These are phyloP conservation scores for Tortricodes alternella DNA, from an alignment of 2,888 invertebrate genomes.

Conservation along the genomic window DNA sequence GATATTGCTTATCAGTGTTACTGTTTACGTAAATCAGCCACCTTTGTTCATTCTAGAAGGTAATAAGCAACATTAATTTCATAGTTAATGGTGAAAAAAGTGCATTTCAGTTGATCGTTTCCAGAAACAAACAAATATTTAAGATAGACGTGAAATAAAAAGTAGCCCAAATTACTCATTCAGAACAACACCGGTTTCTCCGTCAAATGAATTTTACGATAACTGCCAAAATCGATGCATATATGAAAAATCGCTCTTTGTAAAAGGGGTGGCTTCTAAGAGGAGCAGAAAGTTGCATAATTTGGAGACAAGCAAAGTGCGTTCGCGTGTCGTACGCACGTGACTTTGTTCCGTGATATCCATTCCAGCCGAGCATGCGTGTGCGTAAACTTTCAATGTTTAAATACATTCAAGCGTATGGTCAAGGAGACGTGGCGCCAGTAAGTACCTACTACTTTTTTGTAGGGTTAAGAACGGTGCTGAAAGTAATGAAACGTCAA, in stretches of 20 bases:
- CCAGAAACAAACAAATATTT: no score
- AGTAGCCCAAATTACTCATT: background rate
- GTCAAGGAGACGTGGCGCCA: no score
- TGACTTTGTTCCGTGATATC: conserved; percentile 61
- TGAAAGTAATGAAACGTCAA: no score
- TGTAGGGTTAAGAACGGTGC: no score
- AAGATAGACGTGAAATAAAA: background rate
- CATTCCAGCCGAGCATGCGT: conserved; percentile 34
- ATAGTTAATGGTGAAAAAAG: no score
- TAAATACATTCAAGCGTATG: background rate
- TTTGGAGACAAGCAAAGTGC: conserved; percentile 68
- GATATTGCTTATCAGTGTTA: conserved; percentile 34
- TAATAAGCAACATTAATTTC: no score
- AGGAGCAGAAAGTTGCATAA: conserved; percentile 59
- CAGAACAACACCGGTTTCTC: background rate
- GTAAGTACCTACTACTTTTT: no score
- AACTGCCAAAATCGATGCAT: background rate
- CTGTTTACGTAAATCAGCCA: no score
- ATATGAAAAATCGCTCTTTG: background rate
- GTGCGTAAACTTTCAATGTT: conserved; percentile 17
- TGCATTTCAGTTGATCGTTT: no score
- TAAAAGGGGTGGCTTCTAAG: conserved; percentile 14
- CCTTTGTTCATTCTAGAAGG: no score
- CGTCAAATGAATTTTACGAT: background rate
- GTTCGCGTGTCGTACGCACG: conserved; percentile 65